Evolutionary conservation across 2,797 vertebrate genomes (phyloP), one percentile per base, ranked within the genome.

Genomic region (Oryzias sinensis): DNA sequence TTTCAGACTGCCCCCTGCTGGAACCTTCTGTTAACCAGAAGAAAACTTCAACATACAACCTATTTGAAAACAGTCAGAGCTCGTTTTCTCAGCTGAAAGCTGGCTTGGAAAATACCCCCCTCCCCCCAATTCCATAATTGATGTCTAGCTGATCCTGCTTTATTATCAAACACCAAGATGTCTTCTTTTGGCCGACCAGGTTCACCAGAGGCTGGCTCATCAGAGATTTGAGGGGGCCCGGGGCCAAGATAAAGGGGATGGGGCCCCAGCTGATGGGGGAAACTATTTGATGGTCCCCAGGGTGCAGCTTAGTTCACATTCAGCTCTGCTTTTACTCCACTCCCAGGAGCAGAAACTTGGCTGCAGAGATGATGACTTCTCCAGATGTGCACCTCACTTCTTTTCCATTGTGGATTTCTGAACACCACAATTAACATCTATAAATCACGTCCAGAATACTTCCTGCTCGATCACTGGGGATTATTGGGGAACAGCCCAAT

Each of bases 361-460:
- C 89, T 85, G 53, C 43, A 33, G 58, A 69, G 64, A 52, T 79
- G 88, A 93, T 87, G 79, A 81, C 79, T 89, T 81, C 79, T 90
- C 90, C 91, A 93, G 91, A 93, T 92, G 91, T 93, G 81, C 79
- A 65, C 84, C 84, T 88, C 83, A 72, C 82, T 80, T 72, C 81
- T 77, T 73, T 76, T 87, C 84, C 89, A 87, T 90, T 91, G 88
- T 87, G 85, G 84, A 78, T 89, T 85, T 91, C 82, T 78, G 77
- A 88, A 84, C 79, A 83, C 82, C 86, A 88, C 90, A 91, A 92
- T 91, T 91, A 91, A 87, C 85, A 61, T 86, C 84, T 83, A 88
- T 91, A 91, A 90, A 91, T 93, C 90, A 91, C 81, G 78, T 87
- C 83, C 83, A 67, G 87, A 90, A 90, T 83, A 87, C 88, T 90